A percentile compares a stretch with the other conserved stretches of the same genome.
Evolutionary conservation across 2,797 vertebrate genomes (phyloP).

Genomic region (Notolabrus celidotus): DNA sequence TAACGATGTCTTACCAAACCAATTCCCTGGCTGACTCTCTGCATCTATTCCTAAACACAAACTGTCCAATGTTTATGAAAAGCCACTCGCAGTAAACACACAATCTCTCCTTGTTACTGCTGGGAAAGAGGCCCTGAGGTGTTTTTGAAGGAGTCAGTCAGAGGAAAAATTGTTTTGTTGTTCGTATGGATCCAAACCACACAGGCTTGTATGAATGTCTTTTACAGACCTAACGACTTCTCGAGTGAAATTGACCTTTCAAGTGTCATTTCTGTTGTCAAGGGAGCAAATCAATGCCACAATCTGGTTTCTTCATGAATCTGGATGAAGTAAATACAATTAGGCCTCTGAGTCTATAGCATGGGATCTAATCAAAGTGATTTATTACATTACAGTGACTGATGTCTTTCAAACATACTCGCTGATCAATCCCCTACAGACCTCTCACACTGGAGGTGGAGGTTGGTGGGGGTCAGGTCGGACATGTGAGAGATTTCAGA

Average conservation of each 20-base stretch:
- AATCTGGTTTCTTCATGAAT: slow-evolving; percentile 57
- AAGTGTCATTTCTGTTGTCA: slow-evolving; percentile 63
- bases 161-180: slow-evolving; percentile 45
- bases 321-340: slow-evolving; percentile 61
- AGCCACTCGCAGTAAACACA: slow-evolving; percentile 51
- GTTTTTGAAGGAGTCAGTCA: slow-evolving; percentile 44
- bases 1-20: slow-evolving; percentile 36
- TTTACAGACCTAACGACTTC: slow-evolving; percentile 48
- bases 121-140: slow-evolving; percentile 32
- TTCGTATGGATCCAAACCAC: slow-evolving; percentile 52
- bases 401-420: slow-evolving; percentile 47
- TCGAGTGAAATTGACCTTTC: slow-evolving; percentile 69
- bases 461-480: slow-evolving; percentile 18
- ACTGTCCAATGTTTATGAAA: slow-evolving; percentile 59
- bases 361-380: slow-evolving; percentile 51
- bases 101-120: slow-evolving; percentile 53
- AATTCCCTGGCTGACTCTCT: slow-evolving; percentile 39
- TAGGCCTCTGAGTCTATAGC: slow-evolving; percentile 42
- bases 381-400: slow-evolving; percentile 52
- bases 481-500: slow-evolving; percentile 38
- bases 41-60: slow-evolving; percentile 24
- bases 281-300: slow-evolving; percentile 69
- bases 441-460: slow-evolving; percentile 15
- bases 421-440: slow-evolving; percentile 51
- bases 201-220: slow-evolving; percentile 51